These are phyloP conservation scores for Camptogramma bilineatum DNA, from an alignment of 2,888 invertebrate genomes.

Conservation along the genomic window DNA sequence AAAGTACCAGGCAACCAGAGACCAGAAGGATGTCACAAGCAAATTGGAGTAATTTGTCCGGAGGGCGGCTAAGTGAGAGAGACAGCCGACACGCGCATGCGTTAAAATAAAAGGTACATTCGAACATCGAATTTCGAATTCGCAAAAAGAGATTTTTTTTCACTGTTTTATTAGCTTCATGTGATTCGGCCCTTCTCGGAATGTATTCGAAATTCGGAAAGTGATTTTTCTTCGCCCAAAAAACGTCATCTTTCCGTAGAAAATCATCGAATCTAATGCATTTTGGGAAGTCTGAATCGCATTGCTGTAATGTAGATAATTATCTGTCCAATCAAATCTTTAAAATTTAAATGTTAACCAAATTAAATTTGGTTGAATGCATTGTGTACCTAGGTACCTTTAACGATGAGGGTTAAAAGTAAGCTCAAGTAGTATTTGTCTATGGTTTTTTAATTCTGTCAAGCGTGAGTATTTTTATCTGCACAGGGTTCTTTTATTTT, in stretches of 20 bases:
- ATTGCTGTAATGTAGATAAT: too few species aligned
- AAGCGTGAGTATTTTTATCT: constrained; percentile 16
- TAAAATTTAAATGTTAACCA: constrained; percentile 18
- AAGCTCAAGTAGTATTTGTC: constrained; percentile 35
- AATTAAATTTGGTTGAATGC: constrained; percentile 39
- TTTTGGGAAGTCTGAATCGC: too few species aligned
- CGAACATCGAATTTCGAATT: constrained; percentile 1
- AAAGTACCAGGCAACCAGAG: constrained; percentile 16
- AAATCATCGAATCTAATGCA: too few species aligned
- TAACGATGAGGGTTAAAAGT: constrained; percentile 42
- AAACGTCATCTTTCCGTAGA: too few species aligned
- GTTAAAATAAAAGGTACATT: constrained; percentile 24
- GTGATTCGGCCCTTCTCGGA: too few species aligned
- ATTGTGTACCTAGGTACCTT: constrained; percentile 34
- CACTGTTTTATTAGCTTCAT: too few species aligned
- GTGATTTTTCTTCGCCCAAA: too few species aligned
- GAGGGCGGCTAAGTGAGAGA: constrained; percentile 40
- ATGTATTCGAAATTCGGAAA: too few species aligned
- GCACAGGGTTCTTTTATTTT: constrained; percentile 24
- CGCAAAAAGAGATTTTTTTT: too few species aligned
- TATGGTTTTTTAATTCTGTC: constrained; percentile 40
- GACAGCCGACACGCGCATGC: constrained; percentile 43
- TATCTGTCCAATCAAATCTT: too few species aligned
- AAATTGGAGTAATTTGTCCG: constrained; percentile 36
- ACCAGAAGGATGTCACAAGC: constrained; percentile 20